These are phyloP conservation scores for Sphenodon punctatus DNA, from an alignment of 2,797 vertebrate species.

Conservation along the genomic window DNA sequence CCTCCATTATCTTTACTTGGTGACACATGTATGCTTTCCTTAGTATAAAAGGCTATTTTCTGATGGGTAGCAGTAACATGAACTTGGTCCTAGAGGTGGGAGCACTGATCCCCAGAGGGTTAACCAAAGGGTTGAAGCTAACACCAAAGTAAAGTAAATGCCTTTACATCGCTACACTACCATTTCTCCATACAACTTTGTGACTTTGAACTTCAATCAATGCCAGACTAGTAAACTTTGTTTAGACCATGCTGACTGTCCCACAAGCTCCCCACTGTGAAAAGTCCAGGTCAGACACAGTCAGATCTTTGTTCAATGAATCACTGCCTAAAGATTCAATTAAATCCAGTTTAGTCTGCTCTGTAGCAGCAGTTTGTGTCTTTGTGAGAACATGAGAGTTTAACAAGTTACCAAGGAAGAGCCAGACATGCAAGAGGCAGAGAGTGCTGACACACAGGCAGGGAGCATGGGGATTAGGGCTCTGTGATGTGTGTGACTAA, in stretches of 20 bases:
- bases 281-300: slow-evolving; percentile 65
- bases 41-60: too few species aligned
- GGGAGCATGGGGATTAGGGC: slow-evolving; percentile 1
- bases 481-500: not conserved
- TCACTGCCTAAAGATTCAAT: slow-evolving; percentile 55
- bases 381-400: slow-evolving; percentile 32
- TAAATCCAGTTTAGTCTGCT: slow-evolving; percentile 51
- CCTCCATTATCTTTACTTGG: too few species aligned
- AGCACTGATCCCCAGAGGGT: not conserved
- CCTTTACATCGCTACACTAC: not conserved
- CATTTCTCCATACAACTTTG: not conserved
- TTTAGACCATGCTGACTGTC: slow-evolving; percentile 37
- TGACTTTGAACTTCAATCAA: slow-evolving; percentile 54
- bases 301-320: slow-evolving; percentile 67
- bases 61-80: too few species aligned
- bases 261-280: slow-evolving; percentile 43
- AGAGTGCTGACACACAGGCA: not conserved
- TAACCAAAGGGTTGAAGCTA: not conserved
- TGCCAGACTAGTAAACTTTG: slow-evolving; percentile 44
- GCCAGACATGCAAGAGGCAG: not conserved
- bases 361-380: not conserved
- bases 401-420: slow-evolving; percentile 45
- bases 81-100: not conserved
- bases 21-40: too few species aligned
- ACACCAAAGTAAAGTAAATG: not conserved